Base-by-base conservation (phyloP, 2,797 vertebrate genomes). In the Podarcis siculus region DNA sequence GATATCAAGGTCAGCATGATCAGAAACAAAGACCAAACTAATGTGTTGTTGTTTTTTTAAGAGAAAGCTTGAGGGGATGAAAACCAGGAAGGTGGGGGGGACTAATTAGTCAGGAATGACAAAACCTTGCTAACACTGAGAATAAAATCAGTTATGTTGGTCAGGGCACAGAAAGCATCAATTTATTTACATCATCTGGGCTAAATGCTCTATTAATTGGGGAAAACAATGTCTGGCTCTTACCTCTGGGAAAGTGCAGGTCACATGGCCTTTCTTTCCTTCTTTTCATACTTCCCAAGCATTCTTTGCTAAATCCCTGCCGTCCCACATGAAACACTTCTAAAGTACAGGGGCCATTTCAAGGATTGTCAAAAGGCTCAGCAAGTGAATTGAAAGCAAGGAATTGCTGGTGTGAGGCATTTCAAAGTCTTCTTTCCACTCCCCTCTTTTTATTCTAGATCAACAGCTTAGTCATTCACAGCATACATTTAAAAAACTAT, bases 41-140 rank as follows among this genome's bases (percentile, higher is more conserved):
- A 91, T 45, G 45, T 45, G 10, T 45, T 45, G 10, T 49, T 49
- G 1, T 39, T 39, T 39, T 39, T 39, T 39, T 39, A 91, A 93
- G 88, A 91, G 25, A 27, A 42, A 94, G 87, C 67, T 86, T 49
- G 35, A 66, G 49, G 73, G 93, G 83, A 8, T 39, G 80, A 55
- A 67, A 76, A 69, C 49, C 21, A 82, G 42, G 42, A 39, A 87
- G 91, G 93, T 90, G 92, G 0, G 30, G 87, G 89, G 89, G 94
- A 96, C 83, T 95, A 94, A 95, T 95, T 94, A 95, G 86, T 76
- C 37, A 10, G 7, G 77, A 45, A 91, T 90, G 87, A 93, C 1
- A 91, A 89, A 93, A 1, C 6, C 61, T 90, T 92, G 45, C 89
- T 89, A 92, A 79, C 30, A 82, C 49, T 42, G 23, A 90, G 88